These are phyloP conservation scores for Sinocyclocheilus rhinocerous DNA, from an alignment of 2,113 vertebrate species.

Conservation along the genomic window DNA sequence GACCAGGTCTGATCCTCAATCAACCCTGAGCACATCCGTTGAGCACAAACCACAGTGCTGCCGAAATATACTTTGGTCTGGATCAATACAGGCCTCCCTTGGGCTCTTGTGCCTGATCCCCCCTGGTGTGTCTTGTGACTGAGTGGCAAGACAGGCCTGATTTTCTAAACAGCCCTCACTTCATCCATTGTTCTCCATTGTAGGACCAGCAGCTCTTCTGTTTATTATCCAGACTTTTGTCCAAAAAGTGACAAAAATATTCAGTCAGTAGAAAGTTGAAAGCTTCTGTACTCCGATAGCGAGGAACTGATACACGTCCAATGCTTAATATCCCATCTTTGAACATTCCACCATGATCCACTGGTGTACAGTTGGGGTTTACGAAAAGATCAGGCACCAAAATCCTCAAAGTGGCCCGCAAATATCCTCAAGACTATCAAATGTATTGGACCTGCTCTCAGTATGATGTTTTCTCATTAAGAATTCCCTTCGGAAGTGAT, in stretches of 20 bases:
- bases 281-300: background rate
- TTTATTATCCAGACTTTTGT: conserved; percentile 21
- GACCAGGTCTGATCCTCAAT: conserved; percentile 42
- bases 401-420: background rate
- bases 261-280: conserved; percentile 25
- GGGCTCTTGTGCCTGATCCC: conserved; percentile 46
- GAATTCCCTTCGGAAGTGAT: conserved; percentile 1
- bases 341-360: conserved; percentile 23
- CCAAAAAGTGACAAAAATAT: conserved; percentile 15
- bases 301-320: conserved; percentile 14
- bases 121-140: conserved; percentile 37
- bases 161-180: conserved; percentile 10
- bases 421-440: conserved; percentile 32
- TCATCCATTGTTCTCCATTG: conserved; percentile 48
- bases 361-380: background rate
- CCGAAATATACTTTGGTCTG: conserved; percentile 35
- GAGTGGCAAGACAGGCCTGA: conserved; percentile 48
- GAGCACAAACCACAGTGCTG: conserved; percentile 35
- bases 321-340: conserved; percentile 36
- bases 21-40: conserved; percentile 16
- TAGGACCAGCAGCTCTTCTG: conserved; percentile 11
- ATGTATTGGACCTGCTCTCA: background rate
- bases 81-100: conserved; percentile 55
- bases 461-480: conserved; percentile 16
- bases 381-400: background rate